Percentiles rank a stretch among this genome's conserved stretches.
Conservation (phyloP, 1,140 invertebrate species). For the Scaptomyza montana region DNA sequence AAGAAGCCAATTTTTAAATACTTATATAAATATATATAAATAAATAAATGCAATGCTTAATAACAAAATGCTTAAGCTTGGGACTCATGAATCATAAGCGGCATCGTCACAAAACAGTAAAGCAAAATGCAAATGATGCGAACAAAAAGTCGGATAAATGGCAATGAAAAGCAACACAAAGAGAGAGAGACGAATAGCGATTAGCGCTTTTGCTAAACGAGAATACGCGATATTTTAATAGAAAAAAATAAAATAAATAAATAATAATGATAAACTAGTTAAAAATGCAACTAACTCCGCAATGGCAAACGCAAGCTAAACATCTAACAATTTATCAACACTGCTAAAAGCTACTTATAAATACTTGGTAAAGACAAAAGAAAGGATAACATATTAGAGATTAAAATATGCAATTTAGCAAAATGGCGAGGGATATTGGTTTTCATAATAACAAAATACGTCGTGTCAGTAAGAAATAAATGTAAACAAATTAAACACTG, state of each 20-base stretch:
- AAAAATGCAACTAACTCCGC: conserved; percentile 39
- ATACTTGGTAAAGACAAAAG: conserved; percentile 23
- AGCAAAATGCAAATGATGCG: conserved; percentile 20
- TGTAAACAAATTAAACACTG: not conserved
- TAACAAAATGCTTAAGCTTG: conserved; percentile 21
- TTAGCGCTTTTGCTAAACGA: conserved; percentile 26
- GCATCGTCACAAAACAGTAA: conserved; percentile 7
- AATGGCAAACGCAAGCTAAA: conserved; percentile 40
- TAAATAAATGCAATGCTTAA: not conserved
- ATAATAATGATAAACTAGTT: conserved; percentile 37
- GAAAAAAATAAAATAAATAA: no score
- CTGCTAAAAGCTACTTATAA: conserved; percentile 55
- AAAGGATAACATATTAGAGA: conserved; percentile 31
- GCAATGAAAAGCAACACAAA: conserved; percentile 27
- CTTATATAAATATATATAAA: conserved; percentile 4
- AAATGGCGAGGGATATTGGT: conserved; percentile 37
- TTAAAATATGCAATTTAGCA: conserved; percentile 37
- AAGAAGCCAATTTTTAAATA: conserved; percentile 60
- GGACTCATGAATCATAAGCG: conserved; percentile 44
- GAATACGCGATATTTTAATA: conserved; percentile 58
- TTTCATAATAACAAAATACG: conserved; percentile 59
- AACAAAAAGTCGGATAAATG: no score
- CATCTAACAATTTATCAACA: conserved; percentile 53
- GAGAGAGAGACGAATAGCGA: conserved; percentile 29
- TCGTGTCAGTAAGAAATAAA: conserved; percentile 18